Conservation (phyloP, 1,140 invertebrate genomes). For the Copidosoma floridanum region DNA sequence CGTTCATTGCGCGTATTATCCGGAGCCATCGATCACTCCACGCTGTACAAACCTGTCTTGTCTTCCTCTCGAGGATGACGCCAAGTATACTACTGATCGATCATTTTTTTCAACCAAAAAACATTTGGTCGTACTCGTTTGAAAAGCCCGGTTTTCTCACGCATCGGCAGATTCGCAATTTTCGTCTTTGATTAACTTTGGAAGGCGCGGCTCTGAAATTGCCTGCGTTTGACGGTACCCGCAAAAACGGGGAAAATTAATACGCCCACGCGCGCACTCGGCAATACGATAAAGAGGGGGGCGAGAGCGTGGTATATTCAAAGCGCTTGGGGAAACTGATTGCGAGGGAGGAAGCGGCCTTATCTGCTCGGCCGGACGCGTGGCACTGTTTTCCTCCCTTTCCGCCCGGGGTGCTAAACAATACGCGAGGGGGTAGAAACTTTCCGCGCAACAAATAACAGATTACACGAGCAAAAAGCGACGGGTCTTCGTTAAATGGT, state of each 20-base stretch:
- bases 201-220: constrained; percentile 2
- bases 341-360: constrained; percentile 4
- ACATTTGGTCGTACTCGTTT: no score
- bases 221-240: neutral
- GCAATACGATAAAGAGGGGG: constrained; percentile 13
- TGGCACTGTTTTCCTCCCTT: no score
- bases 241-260: constrained; percentile 18
- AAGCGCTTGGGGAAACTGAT: constrained; percentile 19
- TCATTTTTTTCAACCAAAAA: no score
- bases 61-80: no score
- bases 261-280: constrained; percentile 9
- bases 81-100: no score
- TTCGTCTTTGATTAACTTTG: neutral
- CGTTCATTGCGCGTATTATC: neutral
- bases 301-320: neutral
- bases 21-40: constrained; percentile 1
- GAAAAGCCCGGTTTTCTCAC: no score
- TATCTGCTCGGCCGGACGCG: constrained; percentile 16
- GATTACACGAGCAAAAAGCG: neutral
- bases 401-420: no score
- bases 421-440: no score
- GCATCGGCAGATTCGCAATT: no score
- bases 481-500: neutral
- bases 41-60: no score
- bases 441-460: constrained; percentile 17